Base-by-base conservation (phyloP, 2,797 vertebrate genomes). In the Sparidentex hasta region DNA sequence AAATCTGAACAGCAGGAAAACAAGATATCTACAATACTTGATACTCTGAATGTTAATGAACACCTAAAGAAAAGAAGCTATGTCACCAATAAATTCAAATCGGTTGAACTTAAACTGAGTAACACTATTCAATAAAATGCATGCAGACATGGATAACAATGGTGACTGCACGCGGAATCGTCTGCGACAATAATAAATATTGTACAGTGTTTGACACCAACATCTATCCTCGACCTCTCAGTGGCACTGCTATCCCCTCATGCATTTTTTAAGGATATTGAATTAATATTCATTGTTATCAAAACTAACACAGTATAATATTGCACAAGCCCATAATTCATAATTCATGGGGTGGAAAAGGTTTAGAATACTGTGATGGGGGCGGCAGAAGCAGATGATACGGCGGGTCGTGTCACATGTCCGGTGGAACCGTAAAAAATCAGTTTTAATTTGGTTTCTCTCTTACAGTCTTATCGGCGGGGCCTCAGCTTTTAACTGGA, bases 301-400 rank as follows among this genome's bases (percentile, higher is more conserved):
- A 90, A 94, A 94, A 92, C 83, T 84, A 85, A 80, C 84, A 90
- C 88, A 81, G 90, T 93, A 92, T 93, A 85, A 91, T 94, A 95
- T 95, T 95, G 94, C 94, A 95, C 93, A 77, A 93, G 91, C 94
- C 94, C 94, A 92, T 91, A 90, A 94, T 94, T 91, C 87, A 94
- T 94, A 94, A 95, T 93, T 94, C 90, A 94, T 94, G 89, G 83
- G 82, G 86, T 70, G 80, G 85, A 73, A 18, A 78, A 87, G 70
- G 61, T 82, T 93, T 84, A 81, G 72, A 87, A 84, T 78, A 81
- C 73, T 86, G 83, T 84, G 86, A 83, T 66, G 76, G 86, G 65
- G 86, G 88, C 48, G 41, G 71, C 81, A 81, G 91, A 87, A 76
- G 85, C 73, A 59, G 87, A 87, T 87, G 88, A 90, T 82, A 52